Percentiles rank a stretch among this genome's conserved stretches.
phyloP scores from a whole-genome alignment of 2,113 vertebrate species.

The Ochotona princeps region DNA sequence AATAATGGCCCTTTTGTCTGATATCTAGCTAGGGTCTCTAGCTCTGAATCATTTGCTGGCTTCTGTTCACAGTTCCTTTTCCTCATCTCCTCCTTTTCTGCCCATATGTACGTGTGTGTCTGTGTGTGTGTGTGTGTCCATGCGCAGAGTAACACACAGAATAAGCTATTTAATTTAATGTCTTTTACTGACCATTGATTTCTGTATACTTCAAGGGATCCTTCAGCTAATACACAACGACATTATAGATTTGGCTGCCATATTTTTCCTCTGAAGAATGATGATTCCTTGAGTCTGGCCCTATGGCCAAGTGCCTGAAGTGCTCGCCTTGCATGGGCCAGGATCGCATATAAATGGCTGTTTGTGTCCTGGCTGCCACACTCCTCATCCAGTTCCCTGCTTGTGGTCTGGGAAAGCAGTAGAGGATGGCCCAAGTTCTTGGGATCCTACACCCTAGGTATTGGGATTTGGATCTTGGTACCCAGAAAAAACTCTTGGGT shows the following conservation, averaged over 20 bases:
- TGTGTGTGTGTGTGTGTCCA: too few species aligned
- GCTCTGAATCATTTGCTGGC: not conserved
- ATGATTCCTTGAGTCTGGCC: not conserved
- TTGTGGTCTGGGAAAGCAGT: too few species aligned
- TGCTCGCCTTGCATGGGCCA: too few species aligned
- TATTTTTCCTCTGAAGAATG: not conserved
- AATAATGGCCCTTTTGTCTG: not conserved
- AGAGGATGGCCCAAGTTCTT: too few species aligned
- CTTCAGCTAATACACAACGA: not conserved
- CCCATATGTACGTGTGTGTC: not conserved
- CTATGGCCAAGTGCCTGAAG: too few species aligned
- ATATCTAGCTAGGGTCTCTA: not conserved
- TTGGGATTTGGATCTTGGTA: too few species aligned
- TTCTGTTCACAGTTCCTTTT: not conserved
- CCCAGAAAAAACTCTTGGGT: too few species aligned
- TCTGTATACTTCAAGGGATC: not conserved
- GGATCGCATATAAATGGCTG: too few species aligned
- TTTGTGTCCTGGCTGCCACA: too few species aligned
- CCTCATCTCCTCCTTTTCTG: not conserved
- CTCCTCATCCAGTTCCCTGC: too few species aligned
- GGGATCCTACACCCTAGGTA: too few species aligned
- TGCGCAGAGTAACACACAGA: not conserved
- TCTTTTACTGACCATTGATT: not conserved
- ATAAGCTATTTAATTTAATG: not conserved
- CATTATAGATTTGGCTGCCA: not conserved